Base-by-base conservation (phyloP, 1,140 invertebrate genomes). In the Zaprionus vittiger region DNA sequence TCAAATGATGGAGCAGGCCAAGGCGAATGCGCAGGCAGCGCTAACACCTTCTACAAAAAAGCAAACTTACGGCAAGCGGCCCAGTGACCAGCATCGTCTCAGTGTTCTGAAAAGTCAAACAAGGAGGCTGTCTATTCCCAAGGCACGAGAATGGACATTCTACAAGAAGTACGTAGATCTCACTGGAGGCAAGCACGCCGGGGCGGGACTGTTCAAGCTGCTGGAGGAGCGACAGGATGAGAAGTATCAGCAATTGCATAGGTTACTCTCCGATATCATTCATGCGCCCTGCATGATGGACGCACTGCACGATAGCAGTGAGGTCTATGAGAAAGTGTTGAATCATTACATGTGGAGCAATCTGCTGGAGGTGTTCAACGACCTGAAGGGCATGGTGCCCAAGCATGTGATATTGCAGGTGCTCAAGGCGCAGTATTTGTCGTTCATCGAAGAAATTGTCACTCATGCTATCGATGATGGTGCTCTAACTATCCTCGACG, bases 271-370 rank as follows among this genome's bases (percentile, higher is more conserved):
- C 31, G 47, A 72, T 0, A 49, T 66, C 6, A 85, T 85, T 0
- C 11, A 56, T 3, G 44, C 12, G 0, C 77, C 73, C 12, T 20
- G 15, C 1, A 14, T 82, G 15, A 2, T 85, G 1, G 65, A 71
- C 0, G 12, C 14, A 1, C 4, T 69, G n/a, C 9, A n/a, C 0
- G 71, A 86, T 22, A 9, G 14, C 11, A 5, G 17, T 0, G 11
- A 15, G 5, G 1, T 41, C 2, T 0, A 38, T 76, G 38, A 14
- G 2, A 0, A 4, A 0, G 64, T 85, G 1, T 31, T 14, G 0
- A 66, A 37, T 0, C 82, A 85, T 28, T 61, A 52, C 1, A 86
- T 85, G 83, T 85, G 82, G 82, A 24, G 12, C 7, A 47, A 54
- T 5, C 55, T 85, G 2, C 14, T 17, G 1, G 17, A 22, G 2